These are phyloP conservation scores for Neolamprologus toae DNA, from an alignment of 2,113 vertebrate genomes.

Conservation along the genomic window DNA sequence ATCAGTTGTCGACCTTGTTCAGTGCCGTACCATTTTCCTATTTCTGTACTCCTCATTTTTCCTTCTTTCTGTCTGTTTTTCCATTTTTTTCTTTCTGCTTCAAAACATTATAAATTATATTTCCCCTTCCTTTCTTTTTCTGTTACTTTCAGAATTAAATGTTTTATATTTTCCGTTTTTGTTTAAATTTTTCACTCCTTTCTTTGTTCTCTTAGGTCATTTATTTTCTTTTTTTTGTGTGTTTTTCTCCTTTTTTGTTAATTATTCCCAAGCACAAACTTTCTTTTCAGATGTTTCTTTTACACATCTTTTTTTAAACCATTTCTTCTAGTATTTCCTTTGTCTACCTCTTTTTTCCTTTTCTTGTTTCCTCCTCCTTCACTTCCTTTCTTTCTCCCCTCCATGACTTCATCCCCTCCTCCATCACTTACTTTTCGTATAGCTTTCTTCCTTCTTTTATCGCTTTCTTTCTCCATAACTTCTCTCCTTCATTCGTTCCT, in stretches of 20 bases:
- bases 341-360: neutral
- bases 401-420: neutral
- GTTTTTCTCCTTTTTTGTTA: neutral
- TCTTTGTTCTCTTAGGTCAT: neutral
- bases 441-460: neutral
- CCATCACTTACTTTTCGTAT: neutral
- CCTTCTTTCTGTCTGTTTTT: neutral
- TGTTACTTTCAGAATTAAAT: neutral
- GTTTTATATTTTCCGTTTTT: neutral
- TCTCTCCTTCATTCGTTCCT: neutral
- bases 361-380: neutral
- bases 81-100: neutral
- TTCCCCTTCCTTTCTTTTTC: no score
- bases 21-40: neutral
- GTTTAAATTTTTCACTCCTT: neutral
- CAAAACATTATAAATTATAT: neutral
- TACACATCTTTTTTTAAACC: neutral
- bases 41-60: neutral
- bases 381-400: neutral
- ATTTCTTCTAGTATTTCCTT: neutral
- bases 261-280: neutral
- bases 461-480: neutral
- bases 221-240: neutral
- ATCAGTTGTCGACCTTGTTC: neutral
- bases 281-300: neutral